Base-by-base conservation (phyloP, 2,797 vertebrate genomes). In the Gymnothorax javanicus region DNA sequence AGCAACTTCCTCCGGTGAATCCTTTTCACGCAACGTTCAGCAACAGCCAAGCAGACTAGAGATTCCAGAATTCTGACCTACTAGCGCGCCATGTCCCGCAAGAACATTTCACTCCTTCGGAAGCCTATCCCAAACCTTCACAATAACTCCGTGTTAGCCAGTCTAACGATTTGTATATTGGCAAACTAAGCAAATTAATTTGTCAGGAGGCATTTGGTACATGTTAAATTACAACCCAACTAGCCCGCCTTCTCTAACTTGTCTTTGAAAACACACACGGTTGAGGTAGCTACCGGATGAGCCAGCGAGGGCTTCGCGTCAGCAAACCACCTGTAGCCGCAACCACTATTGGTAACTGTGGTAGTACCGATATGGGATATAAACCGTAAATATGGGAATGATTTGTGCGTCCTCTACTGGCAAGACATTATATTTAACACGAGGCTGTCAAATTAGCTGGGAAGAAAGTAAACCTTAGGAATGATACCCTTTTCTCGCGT, bases 251-350 rank as follows among this genome's bases (percentile, higher is more conserved):
- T 6, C 9, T 56, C 52, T 20, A 54, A 56, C 20, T 81, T 81
- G 50, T 20, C 77, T 81, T 23, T 17, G 77, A 50, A 77, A 77
- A 77, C 33, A 43, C 52, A 50, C 12, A 77, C 52, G 64, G 25
- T 69, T 17, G 73, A 77, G 73, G 33, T 77, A 77, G 73, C 43
- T 77, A 77, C 73, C 43, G 77, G 52, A 56, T 56, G 20, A 52
- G 52, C 77, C 77, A 81, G 77, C 77, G n/a, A 52, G 77, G 50
- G 77, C 77, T 52, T 20, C 50, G 20, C 77, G 9, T 81, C 77
- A 54, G 23, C 50, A 7, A 54, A 81, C 77, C 77, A 81, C 77
- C 77, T 81, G 77, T 81, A 81, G 56, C 77, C 52, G n/a, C 77
- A 13, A 12, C 33, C 33, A 43, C 33, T 43, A 43, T 43, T 77